These are phyloP conservation scores for Trichacis sp. DNA, from an alignment of 2,888 invertebrate genomes.

Conservation along the genomic window DNA sequence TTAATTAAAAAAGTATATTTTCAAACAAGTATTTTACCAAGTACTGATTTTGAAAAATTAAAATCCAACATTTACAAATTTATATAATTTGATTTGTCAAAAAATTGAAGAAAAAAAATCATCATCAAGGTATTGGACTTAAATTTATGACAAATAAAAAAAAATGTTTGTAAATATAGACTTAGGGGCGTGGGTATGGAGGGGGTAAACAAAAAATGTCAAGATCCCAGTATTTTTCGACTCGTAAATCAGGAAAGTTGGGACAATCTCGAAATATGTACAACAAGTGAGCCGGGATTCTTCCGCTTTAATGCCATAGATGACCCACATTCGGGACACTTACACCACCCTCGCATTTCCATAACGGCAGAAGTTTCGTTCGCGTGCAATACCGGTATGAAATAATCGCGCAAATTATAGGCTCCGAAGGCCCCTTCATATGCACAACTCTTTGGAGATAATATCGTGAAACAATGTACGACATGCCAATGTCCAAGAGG, in stretches of 20 bases:
- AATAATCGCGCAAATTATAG: slow-evolving; percentile 34
- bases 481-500: slow-evolving; percentile 13
- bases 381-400: slow-evolving; percentile 34
- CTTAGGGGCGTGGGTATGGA: too few species aligned
- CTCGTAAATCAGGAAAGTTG: slow-evolving; percentile 9
- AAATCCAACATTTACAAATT: too few species aligned
- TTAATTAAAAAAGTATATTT: too few species aligned
- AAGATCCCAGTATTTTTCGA: slow-evolving; percentile 20
- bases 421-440: slow-evolving; percentile 18
- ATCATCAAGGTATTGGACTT: too few species aligned
- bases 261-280: slow-evolving; percentile 7
- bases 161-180: too few species aligned
- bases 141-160: too few species aligned
- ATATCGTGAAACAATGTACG: slow-evolving; percentile 21
- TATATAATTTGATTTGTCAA: too few species aligned
- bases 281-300: slow-evolving; percentile 20
- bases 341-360: slow-evolving; percentile 30
- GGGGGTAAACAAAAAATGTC: too few species aligned
- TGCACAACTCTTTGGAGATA: slow-evolving; percentile 13
- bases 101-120: too few species aligned
- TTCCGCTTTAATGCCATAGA: slow-evolving; percentile 23
- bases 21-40: too few species aligned
- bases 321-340: slow-evolving; percentile 34
- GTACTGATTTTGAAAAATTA: too few species aligned
- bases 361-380: slow-evolving; percentile 26